Evolutionary conservation across 23 tunicate species (phyloP), one percentile per base, ranked within the genome.

Genomic region (Clavelina lepadiformis): DNA sequence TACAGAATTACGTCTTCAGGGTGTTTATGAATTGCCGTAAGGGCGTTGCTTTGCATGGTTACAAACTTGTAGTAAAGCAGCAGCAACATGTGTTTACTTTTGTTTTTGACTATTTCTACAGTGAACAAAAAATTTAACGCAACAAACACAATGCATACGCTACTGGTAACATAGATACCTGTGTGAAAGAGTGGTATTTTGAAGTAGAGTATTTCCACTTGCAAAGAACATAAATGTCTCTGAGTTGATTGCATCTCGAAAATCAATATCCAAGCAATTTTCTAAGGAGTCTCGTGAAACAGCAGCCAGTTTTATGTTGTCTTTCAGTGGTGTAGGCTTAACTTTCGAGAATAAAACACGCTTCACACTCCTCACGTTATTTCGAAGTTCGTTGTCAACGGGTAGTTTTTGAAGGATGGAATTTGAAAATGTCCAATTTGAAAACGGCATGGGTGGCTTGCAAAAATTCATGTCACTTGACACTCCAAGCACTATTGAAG

Each of bases 281-380:
- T 66, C 79, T 38, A 73, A 32, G 6, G 69, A 74, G 49, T 66
- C 49, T 28, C 67, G 44, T 2, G 89, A 73, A 5, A 73, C 0
- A 18, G 69, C 49, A 30, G 46, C 74, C 0, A 82, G 74, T 32
- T 46, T 56, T 15, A 52, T 58, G 25, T 50, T 30, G 31, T 45
- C 64, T 29, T 38, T 33, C 38, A 82, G 33, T 19, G 89, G 80
- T 5, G 89, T 82, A 1, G 89, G 89, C 1, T 66, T 15, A 0
- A 66, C 89, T 11, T 35, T 15, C 3, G 89, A 82, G 66, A 82
- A 82, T 3, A 82, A 44, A 4, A 67, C 72, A 28, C 58, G 57
- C 38, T 31, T 65, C 8, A 82, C 89, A 23, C 33, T 27, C 4
- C 89, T 74, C 11, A 82, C 68, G 58, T 41, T 73, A 58, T 82